Percentiles rank a stretch among this genome's conserved stretches.
phyloP scores from a whole-genome alignment of 2,797 vertebrate species.

The Balearica regulorum region DNA sequence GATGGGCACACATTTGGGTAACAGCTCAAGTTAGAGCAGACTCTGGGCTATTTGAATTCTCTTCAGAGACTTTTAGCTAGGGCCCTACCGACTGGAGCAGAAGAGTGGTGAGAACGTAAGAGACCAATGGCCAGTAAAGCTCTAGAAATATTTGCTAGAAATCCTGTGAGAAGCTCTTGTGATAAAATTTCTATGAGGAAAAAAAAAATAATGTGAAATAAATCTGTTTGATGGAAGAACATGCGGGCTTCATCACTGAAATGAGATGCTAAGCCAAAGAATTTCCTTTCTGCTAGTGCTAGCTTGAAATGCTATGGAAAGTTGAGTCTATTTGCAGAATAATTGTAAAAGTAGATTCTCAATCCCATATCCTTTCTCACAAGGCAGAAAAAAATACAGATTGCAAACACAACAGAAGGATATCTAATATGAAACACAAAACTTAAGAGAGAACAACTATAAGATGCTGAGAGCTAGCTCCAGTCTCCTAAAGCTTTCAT shows the following conservation, averaged over 20 bases:
- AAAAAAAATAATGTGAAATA: not conserved
- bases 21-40: not conserved
- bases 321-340: not conserved
- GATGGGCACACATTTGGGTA: slow-evolving; percentile 1
- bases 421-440: not conserved
- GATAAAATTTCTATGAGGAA: not conserved
- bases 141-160: not conserved
- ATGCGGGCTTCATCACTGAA: not conserved
- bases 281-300: not conserved
- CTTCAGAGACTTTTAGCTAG: not conserved
- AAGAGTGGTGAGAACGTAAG: not conserved
- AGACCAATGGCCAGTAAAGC: not conserved
- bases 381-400: not conserved
- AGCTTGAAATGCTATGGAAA: not conserved
- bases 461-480: not conserved
- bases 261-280: not conserved
- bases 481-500: not conserved
- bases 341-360: not conserved
- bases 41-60: not conserved
- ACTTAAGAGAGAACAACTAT: not conserved
- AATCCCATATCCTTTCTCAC: not conserved
- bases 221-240: not conserved
- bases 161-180: not conserved
- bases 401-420: not conserved
- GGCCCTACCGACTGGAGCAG: not conserved